Conservation (phyloP, 2,888 invertebrate genomes). For the Mallateleia sp. region DNA sequence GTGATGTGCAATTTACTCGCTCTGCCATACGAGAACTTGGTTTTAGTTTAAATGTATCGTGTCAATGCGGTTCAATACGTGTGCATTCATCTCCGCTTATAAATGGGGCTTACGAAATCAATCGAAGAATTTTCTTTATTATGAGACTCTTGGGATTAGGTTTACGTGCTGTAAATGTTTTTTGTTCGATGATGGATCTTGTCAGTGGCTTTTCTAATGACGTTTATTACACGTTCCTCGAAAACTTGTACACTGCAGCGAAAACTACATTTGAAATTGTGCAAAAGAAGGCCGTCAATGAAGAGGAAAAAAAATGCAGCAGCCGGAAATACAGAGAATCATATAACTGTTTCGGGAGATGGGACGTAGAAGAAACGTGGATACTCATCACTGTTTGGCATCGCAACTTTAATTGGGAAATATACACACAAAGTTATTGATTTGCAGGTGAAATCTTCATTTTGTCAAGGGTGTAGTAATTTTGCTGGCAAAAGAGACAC, state of each 20-base stretch:
- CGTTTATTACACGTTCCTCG: constrained; percentile 25
- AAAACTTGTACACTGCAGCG: constrained; percentile 13
- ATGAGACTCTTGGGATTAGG: constrained; percentile 23
- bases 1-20: constrained; percentile 26
- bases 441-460: not conserved
- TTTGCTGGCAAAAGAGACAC: constrained; percentile 17
- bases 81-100: constrained; percentile 8
- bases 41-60: constrained; percentile 5
- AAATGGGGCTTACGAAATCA: no score
- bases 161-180: constrained; percentile 21
- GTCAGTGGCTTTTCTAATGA: constrained; percentile 10
- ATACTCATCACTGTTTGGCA: not conserved
- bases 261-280: constrained; percentile 31
- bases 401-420: not conserved
- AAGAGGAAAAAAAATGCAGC: constrained; percentile 12
- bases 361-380: not conserved
- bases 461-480: constrained; percentile 12
- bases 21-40: constrained; percentile 9
- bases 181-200: constrained; percentile 35
- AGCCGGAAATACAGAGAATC: not conserved
- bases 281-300: not conserved
- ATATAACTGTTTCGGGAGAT: not conserved
- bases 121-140: constrained; percentile 24
- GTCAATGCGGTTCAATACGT: not conserved
- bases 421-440: not conserved